Conservation (phyloP, 2,797 vertebrate species). For the Halcyon chelicuti region DNA sequence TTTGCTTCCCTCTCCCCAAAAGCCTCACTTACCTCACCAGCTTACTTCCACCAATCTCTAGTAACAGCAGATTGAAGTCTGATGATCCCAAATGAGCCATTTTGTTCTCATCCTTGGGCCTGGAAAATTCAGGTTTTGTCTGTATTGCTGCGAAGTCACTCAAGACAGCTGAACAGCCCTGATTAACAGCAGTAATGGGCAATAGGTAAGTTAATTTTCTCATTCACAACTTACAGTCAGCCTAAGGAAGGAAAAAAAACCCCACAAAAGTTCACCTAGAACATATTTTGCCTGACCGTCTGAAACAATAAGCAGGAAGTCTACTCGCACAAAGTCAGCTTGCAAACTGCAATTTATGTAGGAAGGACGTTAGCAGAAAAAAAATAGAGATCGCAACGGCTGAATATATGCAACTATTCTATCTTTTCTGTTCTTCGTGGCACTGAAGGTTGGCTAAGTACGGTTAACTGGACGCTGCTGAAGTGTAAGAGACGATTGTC, state of each 20-base stretch:
- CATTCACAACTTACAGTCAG: neutral
- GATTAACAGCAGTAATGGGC: neutral
- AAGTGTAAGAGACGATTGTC: neutral
- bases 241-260: neutral
- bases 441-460: neutral
- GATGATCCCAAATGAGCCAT: neutral
- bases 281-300: neutral
- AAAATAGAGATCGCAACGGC: neutral
- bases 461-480: neutral
- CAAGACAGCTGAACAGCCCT: neutral
- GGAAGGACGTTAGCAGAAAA: neutral
- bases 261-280: neutral
- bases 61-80: neutral
- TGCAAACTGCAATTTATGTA: neutral
- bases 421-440: neutral
- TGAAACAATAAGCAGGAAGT: neutral
- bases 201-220: conserved; percentile 7
- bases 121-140: neutral
- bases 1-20: neutral
- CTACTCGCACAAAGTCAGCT: neutral
- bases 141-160: neutral
- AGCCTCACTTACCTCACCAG: neutral
- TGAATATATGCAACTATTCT: neutral
- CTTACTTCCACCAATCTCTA: neutral
- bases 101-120: neutral